Conservation (phyloP, 2,113 vertebrate species). For the Grallaria varia region DNA sequence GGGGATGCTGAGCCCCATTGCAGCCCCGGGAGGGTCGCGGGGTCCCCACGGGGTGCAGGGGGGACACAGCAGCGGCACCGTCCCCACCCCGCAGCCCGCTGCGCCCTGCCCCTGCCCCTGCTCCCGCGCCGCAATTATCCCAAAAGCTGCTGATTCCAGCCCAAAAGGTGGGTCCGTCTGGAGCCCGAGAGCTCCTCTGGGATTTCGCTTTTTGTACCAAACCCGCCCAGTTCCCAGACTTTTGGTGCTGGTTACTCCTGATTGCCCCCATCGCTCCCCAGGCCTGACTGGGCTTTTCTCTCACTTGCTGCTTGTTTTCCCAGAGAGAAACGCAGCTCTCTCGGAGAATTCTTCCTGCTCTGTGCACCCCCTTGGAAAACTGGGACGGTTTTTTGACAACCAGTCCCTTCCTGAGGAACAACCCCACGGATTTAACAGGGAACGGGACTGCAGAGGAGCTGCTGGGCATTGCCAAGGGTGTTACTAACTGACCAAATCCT, state of each 20-base stretch:
- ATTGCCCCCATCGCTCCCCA: not conserved
- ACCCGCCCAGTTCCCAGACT: not conserved
- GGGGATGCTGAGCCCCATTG: not conserved
- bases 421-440: not conserved
- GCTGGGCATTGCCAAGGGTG: not conserved
- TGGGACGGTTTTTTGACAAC: not conserved
- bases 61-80: too few relatives aligned
- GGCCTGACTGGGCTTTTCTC: not conserved
- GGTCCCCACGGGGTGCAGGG: not conserved
- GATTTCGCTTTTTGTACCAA: accelerated
- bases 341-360: not conserved
- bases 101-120: accelerated
- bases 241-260: not conserved
- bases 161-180: accelerated
- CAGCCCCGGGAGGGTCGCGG: not conserved
- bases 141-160: accelerated
- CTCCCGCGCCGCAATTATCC: not conserved
- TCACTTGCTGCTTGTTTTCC: not conserved
- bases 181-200: too few relatives aligned
- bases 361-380: not conserved
- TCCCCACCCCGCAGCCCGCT: not conserved
- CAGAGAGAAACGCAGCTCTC: not conserved
- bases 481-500: not conserved
- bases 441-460: not conserved
- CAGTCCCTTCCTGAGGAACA: not conserved